Percentiles rank a stretch among this genome's conserved stretches.
These are phyloP conservation scores for Caenorhabditis becei DNA, from an alignment of 2,888 invertebrate species.

Conservation along the genomic window DNA sequence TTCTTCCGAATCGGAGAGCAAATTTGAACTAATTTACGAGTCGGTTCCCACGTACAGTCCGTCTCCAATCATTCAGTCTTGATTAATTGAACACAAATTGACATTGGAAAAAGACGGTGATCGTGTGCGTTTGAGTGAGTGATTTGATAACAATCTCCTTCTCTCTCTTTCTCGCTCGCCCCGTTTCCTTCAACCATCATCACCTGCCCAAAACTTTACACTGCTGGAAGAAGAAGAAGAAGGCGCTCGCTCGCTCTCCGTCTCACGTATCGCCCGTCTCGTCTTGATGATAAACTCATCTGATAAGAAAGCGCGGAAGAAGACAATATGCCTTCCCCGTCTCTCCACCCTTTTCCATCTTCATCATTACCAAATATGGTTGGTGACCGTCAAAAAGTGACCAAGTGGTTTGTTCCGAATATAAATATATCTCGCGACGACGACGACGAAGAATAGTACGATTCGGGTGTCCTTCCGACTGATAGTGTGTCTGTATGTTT, in stretches of 20 bases:
- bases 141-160: conserved; percentile 48
- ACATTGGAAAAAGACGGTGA: not conserved
- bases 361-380: conserved; percentile 14
- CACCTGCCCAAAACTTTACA: conserved; percentile 49
- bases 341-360: too few species aligned
- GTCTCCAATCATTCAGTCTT: not conserved
- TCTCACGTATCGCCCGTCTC: conserved; percentile 22
- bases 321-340: not conserved
- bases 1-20: not conserved
- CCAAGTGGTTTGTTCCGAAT: conserved; percentile 17
- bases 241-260: not conserved
- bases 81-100: conserved; percentile 20
- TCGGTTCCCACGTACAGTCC: not conserved
- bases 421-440: not conserved
- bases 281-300: conserved; percentile 31
- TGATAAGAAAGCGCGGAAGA: conserved; percentile 33
- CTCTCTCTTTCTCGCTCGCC: conserved; percentile 5
- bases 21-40: not conserved
- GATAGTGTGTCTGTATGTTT: conserved; percentile 6
- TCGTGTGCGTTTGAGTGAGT: conserved; percentile 16
- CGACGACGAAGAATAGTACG: conserved; percentile 1
- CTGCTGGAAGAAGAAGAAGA: conserved; percentile 12
- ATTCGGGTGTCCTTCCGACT: conserved; percentile 6
- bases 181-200: conserved; percentile 3
- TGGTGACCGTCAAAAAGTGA: conserved; percentile 11